Evolutionary conservation across 2,797 vertebrate species (phyloP).

Genomic region (Silurus lanzhouensis): DNA sequence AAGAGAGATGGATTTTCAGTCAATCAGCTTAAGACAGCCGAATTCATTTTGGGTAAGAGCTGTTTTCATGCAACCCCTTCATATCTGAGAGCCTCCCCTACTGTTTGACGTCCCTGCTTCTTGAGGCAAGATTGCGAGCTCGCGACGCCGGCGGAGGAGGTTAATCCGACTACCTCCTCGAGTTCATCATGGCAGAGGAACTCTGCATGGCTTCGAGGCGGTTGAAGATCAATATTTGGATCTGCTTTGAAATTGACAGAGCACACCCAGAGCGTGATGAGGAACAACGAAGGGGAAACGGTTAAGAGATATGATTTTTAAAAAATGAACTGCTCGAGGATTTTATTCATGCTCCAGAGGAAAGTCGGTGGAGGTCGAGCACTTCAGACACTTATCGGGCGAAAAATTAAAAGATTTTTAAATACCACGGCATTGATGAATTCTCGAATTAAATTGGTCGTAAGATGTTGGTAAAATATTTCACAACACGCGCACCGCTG

Average conservation of each 20-base stretch:
- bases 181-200: constrained; percentile 35
- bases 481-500: background rate
- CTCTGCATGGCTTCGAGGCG: constrained; percentile 14
- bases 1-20: constrained; percentile 77
- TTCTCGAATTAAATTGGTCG: background rate
- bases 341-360: background rate
- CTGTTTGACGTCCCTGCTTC: constrained; percentile 69
- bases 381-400: background rate
- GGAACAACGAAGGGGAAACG: background rate
- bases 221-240: constrained; percentile 39
- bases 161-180: constrained; percentile 48
- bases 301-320: background rate
- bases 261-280: constrained; percentile 17
- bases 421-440: background rate
- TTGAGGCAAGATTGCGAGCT: constrained; percentile 61
- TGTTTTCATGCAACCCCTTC: constrained; percentile 76
- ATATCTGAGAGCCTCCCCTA: constrained; percentile 74
- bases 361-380: background rate
- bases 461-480: background rate
- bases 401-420: background rate
- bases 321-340: background rate
- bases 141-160: constrained; percentile 57
- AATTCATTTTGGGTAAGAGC: constrained; percentile 70
- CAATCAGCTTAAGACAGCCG: constrained; percentile 81
- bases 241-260: constrained; percentile 27